phyloP scores from a whole-genome alignment of 2,113 vertebrate genomes.

The Emydura subglobosa region DNA sequence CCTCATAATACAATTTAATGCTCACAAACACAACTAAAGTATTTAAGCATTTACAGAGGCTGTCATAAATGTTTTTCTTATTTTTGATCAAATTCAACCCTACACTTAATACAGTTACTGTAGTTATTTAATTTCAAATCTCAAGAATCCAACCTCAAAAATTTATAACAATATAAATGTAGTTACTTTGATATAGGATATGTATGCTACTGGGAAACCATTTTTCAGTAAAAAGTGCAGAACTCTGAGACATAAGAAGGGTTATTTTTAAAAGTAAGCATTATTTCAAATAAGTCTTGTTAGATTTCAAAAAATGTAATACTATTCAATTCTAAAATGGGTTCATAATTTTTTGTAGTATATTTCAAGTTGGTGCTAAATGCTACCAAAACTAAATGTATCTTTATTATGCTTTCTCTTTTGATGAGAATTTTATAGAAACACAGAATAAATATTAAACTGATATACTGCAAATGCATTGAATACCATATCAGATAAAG shows the following conservation, averaged over 20 bases:
- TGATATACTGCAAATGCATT: slow-evolving; percentile 25
- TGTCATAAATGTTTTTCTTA: slow-evolving; percentile 87
- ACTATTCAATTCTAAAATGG: slow-evolving; percentile 66
- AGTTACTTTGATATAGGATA: slow-evolving; percentile 84
- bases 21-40: slow-evolving; percentile 88
- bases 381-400: slow-evolving; percentile 5
- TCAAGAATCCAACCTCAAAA: slow-evolving; percentile 90
- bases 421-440: slow-evolving; percentile 49
- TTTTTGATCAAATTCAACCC: slow-evolving; percentile 88
- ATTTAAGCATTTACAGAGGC: slow-evolving; percentile 94
- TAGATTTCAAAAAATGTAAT: slow-evolving; percentile 71
- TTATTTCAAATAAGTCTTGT: slow-evolving; percentile 83
- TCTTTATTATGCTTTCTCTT: slow-evolving; percentile 40
- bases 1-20: slow-evolving; percentile 94
- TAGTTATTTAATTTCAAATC: slow-evolving; percentile 97
- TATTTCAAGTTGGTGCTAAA: slow-evolving; percentile 61
- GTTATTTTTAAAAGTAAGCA: slow-evolving; percentile 78
- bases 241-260: slow-evolving; percentile 71
- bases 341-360: slow-evolving; percentile 56
- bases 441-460: slow-evolving; percentile 44
- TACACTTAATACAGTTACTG: slow-evolving; percentile 94
- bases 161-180: slow-evolving; percentile 94
- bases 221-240: slow-evolving; percentile 74
- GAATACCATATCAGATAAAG: slow-evolving; percentile 31
- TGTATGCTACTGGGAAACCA: slow-evolving; percentile 81